Evolutionary conservation across 2,797 vertebrate genomes (phyloP), one percentile per base, ranked within the genome.

Genomic region (Sorex maritimensis): DNA sequence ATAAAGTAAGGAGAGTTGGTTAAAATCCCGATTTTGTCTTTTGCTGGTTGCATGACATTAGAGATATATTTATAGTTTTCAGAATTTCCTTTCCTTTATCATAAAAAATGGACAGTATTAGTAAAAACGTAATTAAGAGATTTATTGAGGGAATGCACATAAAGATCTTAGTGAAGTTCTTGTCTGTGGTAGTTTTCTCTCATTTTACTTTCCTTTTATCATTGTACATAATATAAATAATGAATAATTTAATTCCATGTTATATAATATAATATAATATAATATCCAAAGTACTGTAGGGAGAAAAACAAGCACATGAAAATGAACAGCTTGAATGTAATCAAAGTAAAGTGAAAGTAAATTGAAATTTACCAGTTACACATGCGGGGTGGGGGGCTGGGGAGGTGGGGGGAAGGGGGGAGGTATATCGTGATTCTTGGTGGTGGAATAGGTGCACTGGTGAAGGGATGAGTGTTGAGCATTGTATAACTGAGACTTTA

Each of bases 151-250:
- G 19, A 80, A 77, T 69, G n/a, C 1, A 4, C 6, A 68, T 21
- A 34, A 89, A 58, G 19, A 30, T 9, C 2, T 83, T 52, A 75
- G 34, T 15, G 88, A 2, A 71, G 13, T 63, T 5, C 21, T 88
- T 52, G 9, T 73, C 87, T 78, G 13, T 77, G n/a, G 0, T 4
- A 9, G 69, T 41, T 11, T 81, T 95, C 86, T 78, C 52, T 55
- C 88, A 61, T 82, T 38, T 77, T 4, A 68, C 1, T 44, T 58
- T 65, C 5, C 80, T 8, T 72, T 63, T 81, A 46, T 85, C 87
- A 44, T 44, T 44, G 41, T 38, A 88, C 19, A 69, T 34, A 12
- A 38, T 72, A 83, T 65, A 72, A 96, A 86, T 81, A 93, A 77
- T 5, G 0, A n/a, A 65, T 77, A 30, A 84, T 91, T 94, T 12